phyloP scores from a whole-genome alignment of 2,797 vertebrate species.

The Eulemur rubriventer region DNA sequence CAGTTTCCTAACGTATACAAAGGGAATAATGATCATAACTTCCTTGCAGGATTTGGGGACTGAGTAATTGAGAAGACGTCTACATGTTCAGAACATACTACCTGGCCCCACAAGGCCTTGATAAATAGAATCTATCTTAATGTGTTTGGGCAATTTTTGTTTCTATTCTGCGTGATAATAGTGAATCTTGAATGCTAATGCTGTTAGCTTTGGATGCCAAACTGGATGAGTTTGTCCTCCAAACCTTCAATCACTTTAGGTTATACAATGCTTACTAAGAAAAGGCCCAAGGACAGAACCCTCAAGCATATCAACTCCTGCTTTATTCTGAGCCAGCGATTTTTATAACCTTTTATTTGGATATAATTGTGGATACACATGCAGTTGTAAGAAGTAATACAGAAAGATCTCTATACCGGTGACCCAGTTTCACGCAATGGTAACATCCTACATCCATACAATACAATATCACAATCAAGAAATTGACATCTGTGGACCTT shows the following conservation, averaged over 20 bases:
- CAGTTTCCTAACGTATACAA: neutral
- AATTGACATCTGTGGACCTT: neutral
- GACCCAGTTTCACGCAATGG: neutral
- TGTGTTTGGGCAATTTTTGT: neutral
- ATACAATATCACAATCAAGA: neutral
- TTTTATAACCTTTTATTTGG: neutral
- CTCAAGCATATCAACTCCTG: neutral
- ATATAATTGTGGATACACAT: neutral
- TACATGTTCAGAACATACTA: neutral
- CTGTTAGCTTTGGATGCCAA: neutral
- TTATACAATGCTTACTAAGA: neutral
- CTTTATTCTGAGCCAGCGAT: neutral
- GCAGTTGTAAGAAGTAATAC: neutral
- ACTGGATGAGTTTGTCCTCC: neutral
- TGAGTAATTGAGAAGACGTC: neutral
- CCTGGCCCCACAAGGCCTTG: neutral
- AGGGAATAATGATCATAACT: neutral
- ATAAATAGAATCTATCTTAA: neutral
- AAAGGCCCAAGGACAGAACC: rapidly evolving
- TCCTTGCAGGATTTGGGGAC: neutral
- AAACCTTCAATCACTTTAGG: neutral
- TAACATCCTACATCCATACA: neutral
- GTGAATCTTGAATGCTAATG: neutral
- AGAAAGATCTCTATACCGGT: neutral
- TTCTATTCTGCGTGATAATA: neutral